Conservation (phyloP, 2,113 vertebrate species). For the Cavia porcellus region DNA sequence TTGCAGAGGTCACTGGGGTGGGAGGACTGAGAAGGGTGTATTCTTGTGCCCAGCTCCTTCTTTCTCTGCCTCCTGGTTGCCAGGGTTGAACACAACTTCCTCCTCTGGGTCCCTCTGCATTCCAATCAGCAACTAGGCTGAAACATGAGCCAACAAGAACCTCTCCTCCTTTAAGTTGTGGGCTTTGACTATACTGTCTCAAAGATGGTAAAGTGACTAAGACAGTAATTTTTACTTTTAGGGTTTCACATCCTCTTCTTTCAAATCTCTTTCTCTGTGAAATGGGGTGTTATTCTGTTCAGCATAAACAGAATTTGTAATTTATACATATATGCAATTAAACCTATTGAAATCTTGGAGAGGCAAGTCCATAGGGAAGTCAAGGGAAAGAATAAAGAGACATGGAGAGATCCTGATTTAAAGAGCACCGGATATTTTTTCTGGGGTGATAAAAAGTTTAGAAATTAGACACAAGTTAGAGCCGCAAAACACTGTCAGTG, state of each 20-base stretch:
- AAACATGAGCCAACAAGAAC: neutral
- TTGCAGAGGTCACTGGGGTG: too few relatives aligned
- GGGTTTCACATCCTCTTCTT: neutral
- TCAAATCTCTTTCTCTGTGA: neutral
- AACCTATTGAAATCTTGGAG: neutral
- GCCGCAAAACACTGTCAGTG: neutral
- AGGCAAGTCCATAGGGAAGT: neutral
- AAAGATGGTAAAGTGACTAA: neutral
- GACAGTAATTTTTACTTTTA: neutral
- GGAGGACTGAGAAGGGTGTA: neutral
- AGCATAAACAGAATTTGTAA: neutral
- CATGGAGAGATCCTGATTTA: neutral
- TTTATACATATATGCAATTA: neutral
- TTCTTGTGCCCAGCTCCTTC: neutral
- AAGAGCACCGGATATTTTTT: neutral
- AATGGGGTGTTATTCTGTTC: neutral
- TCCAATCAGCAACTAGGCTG: neutral
- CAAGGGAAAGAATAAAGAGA: neutral
- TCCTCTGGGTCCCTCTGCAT: too few relatives aligned
- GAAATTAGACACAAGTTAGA: neutral
- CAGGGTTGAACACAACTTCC: neutral
- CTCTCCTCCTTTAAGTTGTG: neutral
- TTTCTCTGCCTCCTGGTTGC: neutral
- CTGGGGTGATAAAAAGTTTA: neutral
- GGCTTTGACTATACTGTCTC: neutral